phyloP scores from a whole-genome alignment of 1,140 invertebrate genomes.

The Bacillus rossius region DNA sequence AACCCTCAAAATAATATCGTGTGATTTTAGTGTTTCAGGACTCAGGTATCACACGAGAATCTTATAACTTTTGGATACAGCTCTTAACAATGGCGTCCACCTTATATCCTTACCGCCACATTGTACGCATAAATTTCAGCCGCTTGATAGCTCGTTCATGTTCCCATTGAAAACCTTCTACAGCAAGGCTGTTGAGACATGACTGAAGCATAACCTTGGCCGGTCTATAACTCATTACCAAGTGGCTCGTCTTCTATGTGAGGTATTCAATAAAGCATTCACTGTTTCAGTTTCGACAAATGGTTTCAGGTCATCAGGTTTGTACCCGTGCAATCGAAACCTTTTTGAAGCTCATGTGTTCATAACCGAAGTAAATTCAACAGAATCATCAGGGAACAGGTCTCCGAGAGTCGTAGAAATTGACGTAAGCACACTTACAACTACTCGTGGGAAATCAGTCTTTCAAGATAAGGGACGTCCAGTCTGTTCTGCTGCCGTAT shows the following conservation, averaged over 20 bases:
- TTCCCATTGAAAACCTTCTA: constrained; percentile 35
- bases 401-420: too few species aligned
- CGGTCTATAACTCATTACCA: constrained; percentile 1
- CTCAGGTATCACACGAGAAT: too few species aligned
- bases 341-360: background rate
- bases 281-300: background rate
- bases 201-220: constrained; percentile 16
- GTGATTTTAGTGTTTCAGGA: constrained; percentile 11
- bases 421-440: too few species aligned
- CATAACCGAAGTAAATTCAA: too few species aligned
- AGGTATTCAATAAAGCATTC: background rate
- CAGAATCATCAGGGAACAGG: too few species aligned
- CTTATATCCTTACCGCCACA: background rate
- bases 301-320: background rate
- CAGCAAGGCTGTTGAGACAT: constrained; percentile 28
- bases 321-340: background rate
- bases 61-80: too few species aligned
- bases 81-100: too few species aligned
- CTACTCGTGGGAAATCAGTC: too few species aligned
- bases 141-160: constrained; percentile 36
- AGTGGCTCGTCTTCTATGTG: background rate
- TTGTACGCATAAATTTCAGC: background rate
- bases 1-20: background rate
- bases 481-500: too few species aligned
- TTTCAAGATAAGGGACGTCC: too few species aligned